Conservation (phyloP, 35 echinoderm and acorn worm genomes). For the Strongylocentrotus purpuratus region DNA sequence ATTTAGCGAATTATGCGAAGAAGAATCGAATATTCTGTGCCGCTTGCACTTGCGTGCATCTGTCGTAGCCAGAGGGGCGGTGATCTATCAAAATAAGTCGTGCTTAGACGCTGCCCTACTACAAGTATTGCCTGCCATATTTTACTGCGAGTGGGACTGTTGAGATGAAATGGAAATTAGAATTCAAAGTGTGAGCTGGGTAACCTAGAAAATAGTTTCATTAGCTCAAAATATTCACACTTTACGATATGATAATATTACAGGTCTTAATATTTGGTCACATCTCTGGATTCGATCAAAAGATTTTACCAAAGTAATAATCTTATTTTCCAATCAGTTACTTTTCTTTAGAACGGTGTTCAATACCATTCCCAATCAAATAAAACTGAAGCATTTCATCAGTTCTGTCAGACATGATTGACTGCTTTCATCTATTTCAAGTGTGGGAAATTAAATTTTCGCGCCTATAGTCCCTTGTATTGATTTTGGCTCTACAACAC, state of each 20-base stretch:
- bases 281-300: too few relatives aligned
- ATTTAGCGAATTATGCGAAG: neutral
- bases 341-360: too few relatives aligned
- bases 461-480: neutral
- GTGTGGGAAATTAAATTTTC: neutral
- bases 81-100: constrained; percentile 3
- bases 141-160: neutral
- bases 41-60: neutral
- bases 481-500: neutral
- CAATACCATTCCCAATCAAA: too few relatives aligned
- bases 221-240: too few relatives aligned
- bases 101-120: neutral
- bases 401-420: neutral
- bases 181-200: neutral
- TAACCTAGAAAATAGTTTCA: neutral
- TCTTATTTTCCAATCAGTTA: too few relatives aligned
- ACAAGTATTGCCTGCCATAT: neutral
- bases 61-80: neutral
- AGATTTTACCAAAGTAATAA: too few relatives aligned
- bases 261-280: too few relatives aligned
- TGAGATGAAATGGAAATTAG: neutral
- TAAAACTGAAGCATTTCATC: neutral
- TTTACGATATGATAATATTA: too few relatives aligned
- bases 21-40: neutral
- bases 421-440: neutral